phyloP scores from a whole-genome alignment of 2,113 vertebrate genomes.

The Elaphurus davidianus region DNA sequence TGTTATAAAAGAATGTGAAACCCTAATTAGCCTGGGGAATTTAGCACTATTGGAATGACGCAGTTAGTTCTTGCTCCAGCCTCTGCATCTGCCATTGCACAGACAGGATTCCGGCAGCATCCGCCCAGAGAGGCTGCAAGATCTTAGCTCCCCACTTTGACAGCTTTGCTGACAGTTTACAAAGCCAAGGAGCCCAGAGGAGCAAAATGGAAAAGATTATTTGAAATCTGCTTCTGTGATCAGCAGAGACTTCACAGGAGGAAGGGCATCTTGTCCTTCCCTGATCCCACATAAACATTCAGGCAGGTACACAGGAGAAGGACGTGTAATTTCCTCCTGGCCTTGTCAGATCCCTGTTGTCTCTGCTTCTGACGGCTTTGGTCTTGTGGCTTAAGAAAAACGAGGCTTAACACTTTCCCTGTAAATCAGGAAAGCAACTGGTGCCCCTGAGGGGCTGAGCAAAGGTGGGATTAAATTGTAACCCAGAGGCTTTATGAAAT shows the following conservation, averaged over 20 bases:
- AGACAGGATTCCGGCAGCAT: neutral
- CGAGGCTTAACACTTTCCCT: neutral
- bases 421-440: neutral
- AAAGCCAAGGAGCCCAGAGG: slow-evolving; percentile 52
- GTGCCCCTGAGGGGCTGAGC: neutral
- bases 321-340: neutral
- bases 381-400: slow-evolving; percentile 35
- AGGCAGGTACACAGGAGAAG: neutral
- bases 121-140: neutral
- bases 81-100: neutral
- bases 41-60: neutral
- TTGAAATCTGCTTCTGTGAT: slow-evolving; percentile 54
- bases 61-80: neutral
- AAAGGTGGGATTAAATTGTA: slow-evolving; percentile 29
- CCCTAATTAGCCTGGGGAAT: slow-evolving; percentile 14
- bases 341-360: slow-evolving; percentile 28
- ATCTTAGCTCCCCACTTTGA: neutral
- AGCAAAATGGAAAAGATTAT: slow-evolving; percentile 12
- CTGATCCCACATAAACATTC: neutral
- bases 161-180: slow-evolving; percentile 30
- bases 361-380: neutral
- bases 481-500: neutral
- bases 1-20: neutral
- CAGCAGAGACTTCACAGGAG: slow-evolving; percentile 40
- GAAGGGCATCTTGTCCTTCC: slow-evolving; percentile 55